Conservation (phyloP, 2,113 vertebrate species). For the Kryptolebias marmoratus region DNA sequence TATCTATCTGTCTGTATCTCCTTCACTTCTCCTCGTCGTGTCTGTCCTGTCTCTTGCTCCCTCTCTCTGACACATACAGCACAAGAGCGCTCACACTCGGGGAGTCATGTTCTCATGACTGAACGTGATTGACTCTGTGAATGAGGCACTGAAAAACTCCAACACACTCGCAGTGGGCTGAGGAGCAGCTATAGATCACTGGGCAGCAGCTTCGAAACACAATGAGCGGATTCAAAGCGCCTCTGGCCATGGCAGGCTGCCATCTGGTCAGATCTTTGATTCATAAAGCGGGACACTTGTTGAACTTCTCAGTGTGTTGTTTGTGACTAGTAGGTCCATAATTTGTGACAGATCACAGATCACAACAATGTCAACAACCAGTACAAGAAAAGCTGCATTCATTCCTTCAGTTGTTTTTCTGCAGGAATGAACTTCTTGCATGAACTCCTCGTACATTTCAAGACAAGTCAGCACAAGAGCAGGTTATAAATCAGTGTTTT, state of each 20-base stretch:
- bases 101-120: constrained; percentile 76
- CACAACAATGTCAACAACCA: constrained; percentile 64
- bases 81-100: constrained; percentile 53
- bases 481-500: constrained; percentile 19
- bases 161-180: constrained; percentile 49
- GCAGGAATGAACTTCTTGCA: constrained; percentile 1
- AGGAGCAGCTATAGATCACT: constrained; percentile 68
- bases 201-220: constrained; percentile 66
- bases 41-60: constrained; percentile 35
- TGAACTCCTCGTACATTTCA: constrained; percentile 6
- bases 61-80: constrained; percentile 64
- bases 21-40: constrained; percentile 50
- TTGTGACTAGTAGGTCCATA: constrained; percentile 52
- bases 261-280: constrained; percentile 78
- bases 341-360: constrained; percentile 62
- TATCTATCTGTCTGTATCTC: constrained; percentile 56
- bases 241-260: constrained; percentile 65
- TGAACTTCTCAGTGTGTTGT: constrained; percentile 55
- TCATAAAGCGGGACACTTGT: constrained; percentile 70
- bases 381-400: constrained; percentile 21
- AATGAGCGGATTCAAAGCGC: constrained; percentile 74
- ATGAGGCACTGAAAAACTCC: constrained; percentile 67
- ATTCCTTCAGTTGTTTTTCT: constrained; percentile 18
- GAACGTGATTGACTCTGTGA: constrained; percentile 72
- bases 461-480: constrained; percentile 4